Evolutionary conservation across 1,140 invertebrate genomes (phyloP).

Genomic region (Anthonomus grandis): DNA sequence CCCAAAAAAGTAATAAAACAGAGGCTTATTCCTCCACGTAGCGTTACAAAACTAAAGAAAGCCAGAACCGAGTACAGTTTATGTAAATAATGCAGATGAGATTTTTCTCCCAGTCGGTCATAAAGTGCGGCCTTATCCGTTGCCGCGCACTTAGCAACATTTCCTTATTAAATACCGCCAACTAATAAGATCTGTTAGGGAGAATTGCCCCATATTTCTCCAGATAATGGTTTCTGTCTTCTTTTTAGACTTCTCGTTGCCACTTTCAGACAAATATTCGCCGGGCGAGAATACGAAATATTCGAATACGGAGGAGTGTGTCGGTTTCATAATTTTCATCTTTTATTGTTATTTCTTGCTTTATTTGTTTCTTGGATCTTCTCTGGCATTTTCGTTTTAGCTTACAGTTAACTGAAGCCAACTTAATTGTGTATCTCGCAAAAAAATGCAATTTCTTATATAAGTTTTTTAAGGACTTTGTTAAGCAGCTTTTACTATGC

Average conservation of each 20-base stretch:
- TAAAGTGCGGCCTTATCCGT: slow-evolving; percentile 44
- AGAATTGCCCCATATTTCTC: slow-evolving; percentile 41
- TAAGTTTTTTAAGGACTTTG: too few relatives aligned
- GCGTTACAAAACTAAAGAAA: too few relatives aligned
- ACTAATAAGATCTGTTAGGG: slow-evolving; percentile 44
- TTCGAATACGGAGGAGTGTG: slow-evolving; percentile 16
- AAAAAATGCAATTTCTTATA: too few relatives aligned
- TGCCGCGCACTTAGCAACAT: slow-evolving; percentile 41
- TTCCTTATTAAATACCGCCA: slow-evolving; percentile 46
- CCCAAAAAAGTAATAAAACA: too few relatives aligned
- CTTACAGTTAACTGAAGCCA: too few relatives aligned
- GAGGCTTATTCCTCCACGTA: too few relatives aligned
- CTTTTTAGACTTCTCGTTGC: slow-evolving; percentile 29
- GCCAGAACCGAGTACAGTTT: slow-evolving; percentile 45
- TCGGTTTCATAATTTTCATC: slow-evolving; percentile 27
- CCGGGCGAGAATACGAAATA: slow-evolving; percentile 16
- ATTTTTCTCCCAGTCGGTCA: slow-evolving; percentile 44
- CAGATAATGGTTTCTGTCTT: slow-evolving; percentile 36
- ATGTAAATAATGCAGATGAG: slow-evolving; percentile 48
- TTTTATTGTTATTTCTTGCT: slow-evolving; percentile 25
- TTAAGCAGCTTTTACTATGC: too few relatives aligned
- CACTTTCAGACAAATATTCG: slow-evolving; percentile 29
- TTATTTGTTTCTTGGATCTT: too few relatives aligned
- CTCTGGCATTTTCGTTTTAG: too few relatives aligned
- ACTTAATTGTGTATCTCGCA: too few relatives aligned